Evolutionary conservation across 2,113 vertebrate species (phyloP), one percentile per base, ranked within the genome.

Genomic region (Macquaria ambigua): DNA sequence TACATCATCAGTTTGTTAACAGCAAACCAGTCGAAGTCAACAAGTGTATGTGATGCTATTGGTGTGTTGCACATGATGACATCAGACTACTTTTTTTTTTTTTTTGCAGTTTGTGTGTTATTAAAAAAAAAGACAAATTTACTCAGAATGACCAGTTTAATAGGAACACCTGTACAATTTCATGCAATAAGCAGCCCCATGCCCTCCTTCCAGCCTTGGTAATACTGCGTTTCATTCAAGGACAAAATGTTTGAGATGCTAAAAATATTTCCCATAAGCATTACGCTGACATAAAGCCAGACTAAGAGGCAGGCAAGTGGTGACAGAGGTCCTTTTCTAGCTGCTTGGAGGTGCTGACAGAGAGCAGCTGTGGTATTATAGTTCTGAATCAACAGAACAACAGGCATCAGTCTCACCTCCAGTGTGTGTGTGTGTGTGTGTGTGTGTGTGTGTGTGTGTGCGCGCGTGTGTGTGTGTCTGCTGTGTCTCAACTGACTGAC

Each of bases 321-420:
- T 89, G 89, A 93, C 84, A 90, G 88, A 88, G 83, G 68, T 41
- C 73, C 84, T 92, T 87, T 83, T 86, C 87, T 58, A 81, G 77
- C 66, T 89, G 89, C 63, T 85, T 85, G 76, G 61, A 90, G 83
- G 71, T 50, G 92, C 83, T 92, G 89, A 94, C 91, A 91, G 68
- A 84, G 90, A 93, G 87, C 92, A 93, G 93, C 91, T 93, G 91
- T 79, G 85, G 72, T 61, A 84, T 85, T 89, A 87, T 86, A 72
- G 64, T 71, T 75, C 62, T 88, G 80, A 89, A 90, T 86, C 87
- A 88, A 91, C 90, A 92, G 63, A 91, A 91, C 90, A 93, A 31
- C 89, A 6, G 69, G 31, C 75, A 67, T 88, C 88, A 83, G 64
- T 78, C 80, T 91, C 88, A 85, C 90, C 88, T 91, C 63, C 34